These are phyloP conservation scores for Vanacampus margaritifer DNA, from an alignment of 2,113 vertebrate species.

Conservation along the genomic window DNA sequence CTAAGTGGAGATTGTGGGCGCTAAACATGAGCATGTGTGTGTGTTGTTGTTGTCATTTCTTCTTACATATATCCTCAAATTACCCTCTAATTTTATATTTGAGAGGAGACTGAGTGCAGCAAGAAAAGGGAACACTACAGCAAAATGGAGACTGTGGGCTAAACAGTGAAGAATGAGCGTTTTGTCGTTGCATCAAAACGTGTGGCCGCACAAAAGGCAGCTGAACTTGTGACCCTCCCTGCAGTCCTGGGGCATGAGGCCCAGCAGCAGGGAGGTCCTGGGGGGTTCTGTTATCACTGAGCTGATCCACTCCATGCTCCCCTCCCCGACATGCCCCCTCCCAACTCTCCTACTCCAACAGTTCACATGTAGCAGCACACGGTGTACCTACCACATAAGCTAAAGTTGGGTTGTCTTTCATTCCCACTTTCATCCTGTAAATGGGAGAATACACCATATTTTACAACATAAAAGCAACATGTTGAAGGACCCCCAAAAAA, in stretches of 20 bases:
- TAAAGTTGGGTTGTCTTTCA: not conserved
- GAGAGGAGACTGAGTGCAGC: no score
- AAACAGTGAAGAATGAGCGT: not conserved
- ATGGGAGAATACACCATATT: conserved; percentile 1
- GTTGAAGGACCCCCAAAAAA: not conserved
- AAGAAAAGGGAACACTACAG: not conserved
- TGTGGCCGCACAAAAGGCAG: conserved; percentile 50
- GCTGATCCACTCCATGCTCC: conserved; percentile 66
- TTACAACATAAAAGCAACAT: not conserved
- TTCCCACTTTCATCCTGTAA: conserved; percentile 9
- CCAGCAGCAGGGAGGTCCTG: conserved; percentile 4
- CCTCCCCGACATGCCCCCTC: conserved; percentile 28
- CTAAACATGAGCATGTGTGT: no score
- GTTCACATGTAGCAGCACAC: conserved; percentile 39
- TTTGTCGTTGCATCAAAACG: conserved; percentile 5
- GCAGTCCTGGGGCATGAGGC: conserved; percentile 43
- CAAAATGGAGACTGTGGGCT: not conserved
- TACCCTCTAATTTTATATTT: no score
- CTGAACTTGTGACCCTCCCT: conserved; percentile 75
- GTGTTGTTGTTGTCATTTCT: no score
- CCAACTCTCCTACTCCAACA: conserved; percentile 44
- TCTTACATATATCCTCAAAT: no score
- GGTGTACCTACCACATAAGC: not conserved
- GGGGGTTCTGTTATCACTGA: conserved; percentile 61
- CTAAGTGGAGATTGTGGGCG: no score